Percentiles rank a stretch among this genome's conserved stretches.
Evolutionary conservation across 2,113 vertebrate species (phyloP).

Genomic region (Neolamprologus fasciatus): DNA sequence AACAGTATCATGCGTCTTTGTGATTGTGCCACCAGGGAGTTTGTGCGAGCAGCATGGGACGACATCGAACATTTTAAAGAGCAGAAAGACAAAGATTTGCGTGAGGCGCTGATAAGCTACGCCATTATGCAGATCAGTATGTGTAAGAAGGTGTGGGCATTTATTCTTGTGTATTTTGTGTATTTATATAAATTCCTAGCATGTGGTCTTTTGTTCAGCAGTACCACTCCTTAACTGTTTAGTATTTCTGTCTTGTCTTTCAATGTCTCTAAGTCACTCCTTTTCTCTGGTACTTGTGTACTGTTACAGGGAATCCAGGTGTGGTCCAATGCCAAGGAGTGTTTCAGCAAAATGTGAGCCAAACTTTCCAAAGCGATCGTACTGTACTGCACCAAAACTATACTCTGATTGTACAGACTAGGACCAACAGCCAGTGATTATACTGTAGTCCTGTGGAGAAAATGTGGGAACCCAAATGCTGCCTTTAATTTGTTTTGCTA

Average conservation of each 20-base stretch:
- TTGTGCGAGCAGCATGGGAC: slow-evolving; percentile 86
- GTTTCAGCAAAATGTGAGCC: slow-evolving; percentile 92
- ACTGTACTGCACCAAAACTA: background rate
- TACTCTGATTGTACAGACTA: background rate
- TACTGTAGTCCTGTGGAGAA: background rate
- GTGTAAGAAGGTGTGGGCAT: slow-evolving; percentile 88
- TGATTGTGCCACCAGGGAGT: slow-evolving; percentile 74
- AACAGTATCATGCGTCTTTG: background rate
- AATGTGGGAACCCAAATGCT: background rate
- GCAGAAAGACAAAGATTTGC: slow-evolving; percentile 90
- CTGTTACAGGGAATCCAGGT: slow-evolving; percentile 86
- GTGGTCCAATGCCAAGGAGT: slow-evolving; percentile 95
- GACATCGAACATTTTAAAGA: slow-evolving; percentile 93
- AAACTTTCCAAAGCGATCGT: background rate
- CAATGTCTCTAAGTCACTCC: background rate
- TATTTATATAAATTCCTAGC: background rate
- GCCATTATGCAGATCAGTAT: slow-evolving; percentile 97
- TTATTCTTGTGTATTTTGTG: background rate
- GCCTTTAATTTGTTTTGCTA: background rate
- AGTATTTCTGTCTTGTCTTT: background rate
- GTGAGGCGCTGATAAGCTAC: slow-evolving; percentile 92
- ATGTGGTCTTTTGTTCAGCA: background rate
- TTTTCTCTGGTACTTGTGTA: background rate
- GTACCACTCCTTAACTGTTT: background rate
- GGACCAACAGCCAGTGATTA: background rate